These are phyloP conservation scores for Odontamblyopus rebecca DNA, from an alignment of 2,797 vertebrate species.

Conservation along the genomic window DNA sequence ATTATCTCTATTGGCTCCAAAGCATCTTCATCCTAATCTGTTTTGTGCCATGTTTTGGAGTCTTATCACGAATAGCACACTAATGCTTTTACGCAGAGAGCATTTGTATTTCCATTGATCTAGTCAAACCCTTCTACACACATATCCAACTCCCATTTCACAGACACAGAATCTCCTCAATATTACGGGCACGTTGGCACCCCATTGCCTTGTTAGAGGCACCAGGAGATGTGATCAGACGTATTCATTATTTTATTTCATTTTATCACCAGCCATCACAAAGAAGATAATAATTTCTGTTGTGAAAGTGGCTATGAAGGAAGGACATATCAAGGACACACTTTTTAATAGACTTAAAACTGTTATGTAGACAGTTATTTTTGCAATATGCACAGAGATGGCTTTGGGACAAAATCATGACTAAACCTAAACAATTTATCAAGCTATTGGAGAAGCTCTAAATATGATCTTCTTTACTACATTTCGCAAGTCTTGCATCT, in stretches of 20 bases:
- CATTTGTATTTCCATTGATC: constrained; percentile 49
- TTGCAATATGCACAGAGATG: constrained; percentile 1
- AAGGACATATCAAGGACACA: constrained; percentile 78
- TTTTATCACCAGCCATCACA: not conserved
- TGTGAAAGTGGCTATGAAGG: constrained; percentile 67
- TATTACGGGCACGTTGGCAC: constrained; percentile 54
- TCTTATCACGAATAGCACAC: constrained; percentile 48
- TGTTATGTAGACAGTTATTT: constrained; percentile 5
- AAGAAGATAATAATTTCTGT: constrained; percentile 8
- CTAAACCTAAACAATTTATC: not conserved
- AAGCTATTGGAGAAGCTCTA: not conserved
- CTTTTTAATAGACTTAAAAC: constrained; percentile 23
- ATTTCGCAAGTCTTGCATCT: constrained; percentile 26
- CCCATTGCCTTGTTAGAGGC: constrained; percentile 23
- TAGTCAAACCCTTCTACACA: constrained; percentile 31
- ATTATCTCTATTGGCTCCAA: constrained; percentile 60
- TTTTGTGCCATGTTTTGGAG: constrained; percentile 55
- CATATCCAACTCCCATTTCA: constrained; percentile 29
- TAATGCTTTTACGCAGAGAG: constrained; percentile 65
- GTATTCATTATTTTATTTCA: constrained; percentile 5
- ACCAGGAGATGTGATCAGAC: constrained; percentile 7
- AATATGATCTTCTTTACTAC: constrained; percentile 2
- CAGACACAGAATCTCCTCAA: constrained; percentile 39
- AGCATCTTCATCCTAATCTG: constrained; percentile 55
- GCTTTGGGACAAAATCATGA: not conserved